Percentiles rank a stretch among this genome's conserved stretches.
These are phyloP conservation scores for Nilaparvata lugens DNA, from an alignment of 1,140 invertebrate genomes.

Conservation along the genomic window DNA sequence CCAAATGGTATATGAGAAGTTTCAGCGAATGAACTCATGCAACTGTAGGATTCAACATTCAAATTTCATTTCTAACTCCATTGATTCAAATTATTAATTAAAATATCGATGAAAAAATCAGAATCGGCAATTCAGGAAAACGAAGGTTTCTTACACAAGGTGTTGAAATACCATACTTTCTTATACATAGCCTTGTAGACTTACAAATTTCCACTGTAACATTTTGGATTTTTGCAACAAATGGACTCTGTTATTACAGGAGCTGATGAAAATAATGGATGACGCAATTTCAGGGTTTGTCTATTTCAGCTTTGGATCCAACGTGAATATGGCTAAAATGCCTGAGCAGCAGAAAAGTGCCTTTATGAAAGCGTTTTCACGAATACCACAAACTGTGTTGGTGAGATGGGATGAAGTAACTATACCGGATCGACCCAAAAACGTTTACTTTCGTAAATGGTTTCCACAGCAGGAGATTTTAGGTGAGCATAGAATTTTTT, in stretches of 20 bases:
- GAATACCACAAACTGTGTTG: slow-evolving; percentile 38
- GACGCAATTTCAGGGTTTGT: slow-evolving; percentile 42
- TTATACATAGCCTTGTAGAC: no score
- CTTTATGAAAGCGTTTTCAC: slow-evolving; percentile 37
- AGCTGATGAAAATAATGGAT: slow-evolving; percentile 42
- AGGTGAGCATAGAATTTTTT: slow-evolving; percentile 30
- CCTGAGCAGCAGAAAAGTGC: slow-evolving; percentile 29
- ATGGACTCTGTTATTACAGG: slow-evolving; percentile 19
- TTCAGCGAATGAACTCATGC: no score
- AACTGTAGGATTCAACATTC: no score
- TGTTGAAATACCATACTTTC: no score
- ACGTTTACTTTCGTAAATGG: slow-evolving; percentile 36
- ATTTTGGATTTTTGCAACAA: no score
- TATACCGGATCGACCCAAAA: slow-evolving; percentile 26
- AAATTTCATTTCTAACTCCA: no score
- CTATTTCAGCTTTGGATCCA: slow-evolving; percentile 49
- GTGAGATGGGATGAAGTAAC: slow-evolving; percentile 40
- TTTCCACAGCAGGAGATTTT: slow-evolving; percentile 40
- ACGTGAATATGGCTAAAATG: slow-evolving; percentile 33
- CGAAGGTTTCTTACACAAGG: no score
- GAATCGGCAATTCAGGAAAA: no score
- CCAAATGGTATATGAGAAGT: no score
- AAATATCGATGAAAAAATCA: no score
- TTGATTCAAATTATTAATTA: no score
- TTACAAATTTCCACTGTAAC: no score